Conservation (phyloP, 2,113 vertebrate species). For the Varanus komodoensis region DNA sequence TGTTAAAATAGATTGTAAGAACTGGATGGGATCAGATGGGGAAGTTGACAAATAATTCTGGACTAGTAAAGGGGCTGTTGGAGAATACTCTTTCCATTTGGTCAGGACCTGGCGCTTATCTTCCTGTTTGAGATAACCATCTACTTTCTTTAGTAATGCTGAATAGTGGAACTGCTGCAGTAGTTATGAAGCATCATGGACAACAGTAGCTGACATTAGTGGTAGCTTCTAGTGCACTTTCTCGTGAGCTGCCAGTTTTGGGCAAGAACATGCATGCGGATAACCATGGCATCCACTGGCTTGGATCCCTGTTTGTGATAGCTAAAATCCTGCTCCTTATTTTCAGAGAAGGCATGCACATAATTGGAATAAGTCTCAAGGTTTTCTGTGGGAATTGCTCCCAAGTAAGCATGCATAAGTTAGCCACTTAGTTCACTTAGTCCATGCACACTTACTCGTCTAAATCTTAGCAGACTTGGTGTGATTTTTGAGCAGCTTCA, state of each 20-base stretch:
- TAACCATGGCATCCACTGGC: not conserved
- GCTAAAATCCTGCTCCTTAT: too few species aligned
- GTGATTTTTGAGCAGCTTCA: too few species aligned
- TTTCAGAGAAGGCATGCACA: too few species aligned
- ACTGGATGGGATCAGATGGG: not conserved
- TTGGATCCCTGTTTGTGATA: too few species aligned
- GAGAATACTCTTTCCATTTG: not conserved
- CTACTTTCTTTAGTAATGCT: not conserved
- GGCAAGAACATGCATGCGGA: not conserved
- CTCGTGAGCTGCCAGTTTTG: not conserved
- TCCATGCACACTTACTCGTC: too few species aligned
- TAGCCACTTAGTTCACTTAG: too few species aligned
- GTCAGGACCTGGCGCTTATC: not conserved
- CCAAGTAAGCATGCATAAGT: not conserved
- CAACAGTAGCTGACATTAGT: not conserved
- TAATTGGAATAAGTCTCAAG: too few species aligned
- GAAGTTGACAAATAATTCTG: not conserved
- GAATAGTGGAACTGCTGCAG: not conserved
- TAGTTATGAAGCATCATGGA: not conserved
- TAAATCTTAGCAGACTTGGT: too few species aligned
- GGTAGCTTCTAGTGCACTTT: not conserved
- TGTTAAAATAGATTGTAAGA: not conserved
- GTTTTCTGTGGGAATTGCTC: too few species aligned
- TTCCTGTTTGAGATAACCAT: not conserved
- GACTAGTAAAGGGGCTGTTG: not conserved